These are phyloP conservation scores for Gallinago undulata DNA, from an alignment of 2,113 vertebrate species.

Conservation along the genomic window DNA sequence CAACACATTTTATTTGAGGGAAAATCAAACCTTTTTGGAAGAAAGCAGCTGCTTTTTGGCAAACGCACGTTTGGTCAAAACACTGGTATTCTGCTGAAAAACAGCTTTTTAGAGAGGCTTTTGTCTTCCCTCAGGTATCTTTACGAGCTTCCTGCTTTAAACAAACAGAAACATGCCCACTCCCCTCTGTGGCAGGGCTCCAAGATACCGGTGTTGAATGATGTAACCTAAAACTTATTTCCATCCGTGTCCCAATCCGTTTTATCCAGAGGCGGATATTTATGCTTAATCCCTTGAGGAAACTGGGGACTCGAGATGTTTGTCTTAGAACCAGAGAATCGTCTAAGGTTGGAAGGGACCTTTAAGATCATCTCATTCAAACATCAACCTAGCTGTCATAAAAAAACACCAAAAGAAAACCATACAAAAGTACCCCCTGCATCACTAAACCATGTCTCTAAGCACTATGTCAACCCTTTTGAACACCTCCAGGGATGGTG, in stretches of 20 bases:
- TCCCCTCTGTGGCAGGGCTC: neutral
- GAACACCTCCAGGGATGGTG: no score
- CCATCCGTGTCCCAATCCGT: neutral
- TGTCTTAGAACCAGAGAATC: neutral
- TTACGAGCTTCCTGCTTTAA: neutral
- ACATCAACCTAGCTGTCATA: no score
- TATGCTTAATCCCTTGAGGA: neutral
- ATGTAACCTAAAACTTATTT: neutral
- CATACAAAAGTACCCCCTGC: no score
- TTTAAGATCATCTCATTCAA: no score
- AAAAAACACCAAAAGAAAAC: no score
- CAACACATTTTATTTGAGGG: neutral
- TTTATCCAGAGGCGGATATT: neutral
- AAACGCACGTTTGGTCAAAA: neutral
- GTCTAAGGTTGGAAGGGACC: no score
- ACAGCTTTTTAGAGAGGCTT: neutral
- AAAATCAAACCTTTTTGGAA: neutral
- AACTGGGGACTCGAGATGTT: neutral
- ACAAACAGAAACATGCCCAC: neutral
- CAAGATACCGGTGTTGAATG: neutral
- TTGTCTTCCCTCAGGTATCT: neutral
- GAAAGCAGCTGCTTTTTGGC: neutral
- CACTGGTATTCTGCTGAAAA: neutral
- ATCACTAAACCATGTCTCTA: no score
- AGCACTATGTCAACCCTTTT: no score